Percentiles rank a stretch among this genome's conserved stretches.
Conservation (phyloP, 2,888 invertebrate genomes). For the Ganaspis brasiliensis region DNA sequence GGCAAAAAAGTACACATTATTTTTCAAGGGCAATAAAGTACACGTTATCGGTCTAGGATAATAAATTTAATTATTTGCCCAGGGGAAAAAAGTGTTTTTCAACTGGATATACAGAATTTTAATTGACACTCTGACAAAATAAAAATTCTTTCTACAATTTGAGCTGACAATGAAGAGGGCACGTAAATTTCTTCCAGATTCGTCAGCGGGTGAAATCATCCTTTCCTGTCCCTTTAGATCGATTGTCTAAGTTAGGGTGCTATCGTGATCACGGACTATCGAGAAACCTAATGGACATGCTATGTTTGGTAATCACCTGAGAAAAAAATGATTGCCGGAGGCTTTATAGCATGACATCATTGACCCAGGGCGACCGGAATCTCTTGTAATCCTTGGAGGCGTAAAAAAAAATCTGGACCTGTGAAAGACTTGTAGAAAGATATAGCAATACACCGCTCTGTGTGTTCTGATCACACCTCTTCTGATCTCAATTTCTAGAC, state of each 20-base stretch:
- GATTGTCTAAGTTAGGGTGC: constrained; percentile 28
- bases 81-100: too few species aligned
- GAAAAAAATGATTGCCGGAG: constrained; percentile 49
- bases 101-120: too few species aligned
- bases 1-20: too few species aligned
- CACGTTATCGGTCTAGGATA: too few species aligned
- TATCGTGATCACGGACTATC: constrained; percentile 8
- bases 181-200: too few species aligned
- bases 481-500: background rate
- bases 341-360: constrained; percentile 70
- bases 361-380: constrained; percentile 66
- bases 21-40: too few species aligned
- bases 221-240: constrained; percentile 48
- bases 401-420: constrained; percentile 35
- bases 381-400: constrained; percentile 62
- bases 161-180: too few species aligned
- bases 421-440: constrained; percentile 4
- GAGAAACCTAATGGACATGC: constrained; percentile 64
- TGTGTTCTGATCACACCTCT: constrained; percentile 18
- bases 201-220: constrained; percentile 44
- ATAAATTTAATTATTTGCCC: too few species aligned
- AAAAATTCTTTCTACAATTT: too few species aligned
- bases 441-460: constrained; percentile 20
- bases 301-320: constrained; percentile 61
- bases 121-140: too few species aligned